Evolutionary conservation across 2,797 vertebrate species (phyloP).

Genomic region (Paratrypauchen microcephalus): DNA sequence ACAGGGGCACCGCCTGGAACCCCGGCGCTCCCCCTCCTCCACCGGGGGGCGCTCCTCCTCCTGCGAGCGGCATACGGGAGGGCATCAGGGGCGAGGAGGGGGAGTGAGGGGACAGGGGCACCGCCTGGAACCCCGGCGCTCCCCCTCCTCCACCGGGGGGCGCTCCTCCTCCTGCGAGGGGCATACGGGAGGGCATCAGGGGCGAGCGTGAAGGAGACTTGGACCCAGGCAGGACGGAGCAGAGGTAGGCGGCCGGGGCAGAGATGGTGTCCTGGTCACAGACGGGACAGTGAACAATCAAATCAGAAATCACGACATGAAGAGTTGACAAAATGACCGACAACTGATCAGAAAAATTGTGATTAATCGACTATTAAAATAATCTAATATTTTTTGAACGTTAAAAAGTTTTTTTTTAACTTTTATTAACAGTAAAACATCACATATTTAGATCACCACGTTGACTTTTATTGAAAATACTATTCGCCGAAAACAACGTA

Average conservation of each 20-base stretch:
- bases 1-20: conserved; percentile 34
- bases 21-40: background rate
- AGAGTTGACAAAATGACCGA: too few species aligned
- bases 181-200: conserved; percentile 32
- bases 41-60: background rate
- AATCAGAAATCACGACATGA: too few species aligned
- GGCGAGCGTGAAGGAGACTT: conserved; percentile 55
- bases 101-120: conserved; percentile 41
- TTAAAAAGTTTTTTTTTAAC: too few species aligned
- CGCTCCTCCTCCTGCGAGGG: background rate
- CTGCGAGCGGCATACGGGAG: conserved; percentile 13
- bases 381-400: too few species aligned
- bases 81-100: conserved; percentile 40
- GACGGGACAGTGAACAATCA: too few species aligned
- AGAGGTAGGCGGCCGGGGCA: conserved; percentile 70
- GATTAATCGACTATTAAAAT: too few species aligned
- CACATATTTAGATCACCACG: too few species aligned
- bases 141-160: background rate
- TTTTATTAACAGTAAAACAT: too few species aligned
- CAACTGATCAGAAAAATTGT: too few species aligned
- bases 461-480: too few species aligned
- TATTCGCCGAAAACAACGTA: too few species aligned
- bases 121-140: conserved; percentile 12
- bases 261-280: conserved; percentile 68
- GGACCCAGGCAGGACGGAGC: conserved; percentile 64